A percentile compares a stretch with the other conserved stretches of the same genome.
Evolutionary conservation across 1,140 invertebrate genomes (phyloP).

Genomic region (Episyrphus balteatus): DNA sequence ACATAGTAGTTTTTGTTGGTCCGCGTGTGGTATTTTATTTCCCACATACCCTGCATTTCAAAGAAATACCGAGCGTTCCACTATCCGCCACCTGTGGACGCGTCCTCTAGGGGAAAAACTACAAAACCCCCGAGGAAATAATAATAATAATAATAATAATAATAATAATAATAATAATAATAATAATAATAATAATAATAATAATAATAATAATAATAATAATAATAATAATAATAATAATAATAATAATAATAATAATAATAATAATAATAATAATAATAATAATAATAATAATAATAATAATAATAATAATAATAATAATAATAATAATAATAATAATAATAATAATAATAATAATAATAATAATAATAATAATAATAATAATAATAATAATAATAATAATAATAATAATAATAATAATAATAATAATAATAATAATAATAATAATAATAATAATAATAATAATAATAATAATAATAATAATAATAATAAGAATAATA

Average conservation of each 20-base stretch:
- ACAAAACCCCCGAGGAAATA: no score
- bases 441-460: slow-evolving; percentile 2
- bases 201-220: slow-evolving; percentile 2
- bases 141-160: slow-evolving; percentile 2
- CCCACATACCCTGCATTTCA: no score
- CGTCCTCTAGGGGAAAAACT: no score
- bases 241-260: slow-evolving; percentile 2
- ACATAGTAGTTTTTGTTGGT: no score
- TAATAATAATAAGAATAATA: no score
- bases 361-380: slow-evolving; percentile 1
- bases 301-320: slow-evolving; percentile 1
- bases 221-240: slow-evolving; percentile 2
- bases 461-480: slow-evolving; percentile 2
- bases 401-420: slow-evolving; percentile 2
- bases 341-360: slow-evolving; percentile 2
- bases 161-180: slow-evolving; percentile 2
- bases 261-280: slow-evolving; percentile 2
- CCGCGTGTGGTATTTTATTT: no score
- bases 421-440: slow-evolving; percentile 2
- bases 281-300: slow-evolving; percentile 2
- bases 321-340: slow-evolving; percentile 2
- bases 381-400: slow-evolving; percentile 2
- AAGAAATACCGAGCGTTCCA: no score
- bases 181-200: slow-evolving; percentile 2
- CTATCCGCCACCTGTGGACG: no score